These are phyloP conservation scores for Acomys russatus DNA, from an alignment of 2,797 vertebrate species.

Conservation along the genomic window DNA sequence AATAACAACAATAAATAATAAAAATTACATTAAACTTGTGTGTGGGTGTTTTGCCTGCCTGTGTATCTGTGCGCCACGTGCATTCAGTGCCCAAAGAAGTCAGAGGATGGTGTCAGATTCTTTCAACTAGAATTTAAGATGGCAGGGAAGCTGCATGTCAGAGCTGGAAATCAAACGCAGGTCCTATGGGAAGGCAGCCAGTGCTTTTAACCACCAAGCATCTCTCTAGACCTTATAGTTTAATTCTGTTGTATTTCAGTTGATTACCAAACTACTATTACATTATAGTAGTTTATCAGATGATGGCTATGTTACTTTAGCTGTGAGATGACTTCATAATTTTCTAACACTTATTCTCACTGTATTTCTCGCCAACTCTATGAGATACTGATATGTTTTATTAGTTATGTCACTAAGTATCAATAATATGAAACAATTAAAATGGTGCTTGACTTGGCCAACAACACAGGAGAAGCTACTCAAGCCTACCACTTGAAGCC, in stretches of 20 bases:
- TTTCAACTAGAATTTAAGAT: background rate
- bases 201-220: background rate
- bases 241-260: background rate
- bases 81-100: background rate
- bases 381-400: background rate
- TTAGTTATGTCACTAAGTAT: slow-evolving; percentile 1
- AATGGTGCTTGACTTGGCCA: slow-evolving; percentile 1
- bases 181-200: background rate
- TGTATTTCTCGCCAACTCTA: background rate
- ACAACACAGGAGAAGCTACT: background rate
- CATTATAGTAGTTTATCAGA: background rate
- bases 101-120: background rate
- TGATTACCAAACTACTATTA: slow-evolving; percentile 9
- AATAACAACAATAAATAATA: background rate
- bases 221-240: background rate
- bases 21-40: background rate
- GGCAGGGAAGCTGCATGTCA: too few relatives aligned
- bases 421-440: slow-evolving; percentile 25
- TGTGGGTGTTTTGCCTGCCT: background rate
- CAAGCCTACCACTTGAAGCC: background rate
- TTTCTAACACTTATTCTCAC: background rate
- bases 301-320: background rate
- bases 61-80: background rate
- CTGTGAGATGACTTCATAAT: background rate
- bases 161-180: background rate